Evolutionary conservation across 2,888 invertebrate genomes (phyloP).

Genomic region (Dysmachus trigonus): DNA sequence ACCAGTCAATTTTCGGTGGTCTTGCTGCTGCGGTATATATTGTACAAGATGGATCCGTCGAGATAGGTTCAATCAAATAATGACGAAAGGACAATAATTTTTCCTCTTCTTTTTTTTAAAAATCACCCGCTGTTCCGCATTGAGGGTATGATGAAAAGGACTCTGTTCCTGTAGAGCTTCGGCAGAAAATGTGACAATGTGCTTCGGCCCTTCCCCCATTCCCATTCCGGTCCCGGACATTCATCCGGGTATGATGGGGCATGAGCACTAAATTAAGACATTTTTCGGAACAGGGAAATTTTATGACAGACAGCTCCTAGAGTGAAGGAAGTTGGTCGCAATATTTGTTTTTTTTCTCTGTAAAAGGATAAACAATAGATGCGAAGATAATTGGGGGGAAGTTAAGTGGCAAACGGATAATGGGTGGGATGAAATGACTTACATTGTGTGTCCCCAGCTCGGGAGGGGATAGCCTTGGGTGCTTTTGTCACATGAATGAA

Average conservation of each 20-base stretch:
- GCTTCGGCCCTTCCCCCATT: background rate
- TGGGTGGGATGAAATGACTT: background rate
- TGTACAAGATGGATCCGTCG: slow-evolving; percentile 11
- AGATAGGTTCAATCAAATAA: slow-evolving; percentile 32
- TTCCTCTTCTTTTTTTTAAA: background rate
- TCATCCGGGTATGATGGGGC: background rate
- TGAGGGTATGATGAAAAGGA: background rate
- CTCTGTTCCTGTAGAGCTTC: background rate
- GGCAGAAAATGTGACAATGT: slow-evolving; percentile 17
- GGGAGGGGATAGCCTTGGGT: background rate
- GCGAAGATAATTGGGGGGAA: background rate
- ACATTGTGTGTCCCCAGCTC: background rate
- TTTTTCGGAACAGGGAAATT: slow-evolving; percentile 8
- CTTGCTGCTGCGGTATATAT: background rate
- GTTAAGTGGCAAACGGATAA: background rate
- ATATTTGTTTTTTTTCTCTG: background rate
- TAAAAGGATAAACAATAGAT: slow-evolving; percentile 11
- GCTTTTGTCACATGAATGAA: background rate
- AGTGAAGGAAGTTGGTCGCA: background rate
- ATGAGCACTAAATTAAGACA: background rate
- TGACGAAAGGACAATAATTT: slow-evolving; percentile 25
- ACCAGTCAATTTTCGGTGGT: background rate
- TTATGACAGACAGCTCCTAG: background rate
- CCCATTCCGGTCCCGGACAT: background rate
- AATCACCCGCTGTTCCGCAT: background rate